Percentiles rank a stretch among this genome's conserved stretches.
Evolutionary conservation across 1,140 invertebrate genomes (phyloP).

Genomic region (Episyrphus balteatus): DNA sequence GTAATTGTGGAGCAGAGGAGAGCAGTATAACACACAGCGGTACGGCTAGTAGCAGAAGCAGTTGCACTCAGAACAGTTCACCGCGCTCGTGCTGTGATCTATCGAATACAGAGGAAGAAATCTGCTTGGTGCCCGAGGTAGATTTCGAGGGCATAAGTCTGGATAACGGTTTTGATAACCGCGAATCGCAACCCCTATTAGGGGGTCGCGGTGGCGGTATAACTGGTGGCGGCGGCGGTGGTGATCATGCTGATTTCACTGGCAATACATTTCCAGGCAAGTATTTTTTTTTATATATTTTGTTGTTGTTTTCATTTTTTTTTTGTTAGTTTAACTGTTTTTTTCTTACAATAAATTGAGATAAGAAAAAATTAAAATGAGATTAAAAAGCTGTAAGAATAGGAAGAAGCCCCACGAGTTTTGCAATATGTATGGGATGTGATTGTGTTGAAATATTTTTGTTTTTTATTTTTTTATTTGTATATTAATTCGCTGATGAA

Average conservation of each 20-base stretch:
- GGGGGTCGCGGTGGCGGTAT: slow-evolving; percentile 49
- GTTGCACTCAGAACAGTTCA: neutral
- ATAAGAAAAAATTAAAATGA: slow-evolving; percentile 8
- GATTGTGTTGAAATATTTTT: no score
- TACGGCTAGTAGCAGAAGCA: neutral
- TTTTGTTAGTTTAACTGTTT: no score
- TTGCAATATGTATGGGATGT: neutral
- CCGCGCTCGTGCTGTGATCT: neutral
- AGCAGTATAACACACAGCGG: neutral
- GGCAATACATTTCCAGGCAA: slow-evolving; percentile 75
- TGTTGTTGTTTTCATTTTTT: slow-evolving; percentile 1
- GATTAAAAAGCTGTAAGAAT: slow-evolving; percentile 3
- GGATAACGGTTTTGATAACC: slow-evolving; percentile 56
- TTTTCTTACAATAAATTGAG: slow-evolving; percentile 4
- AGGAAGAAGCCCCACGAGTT: neutral
- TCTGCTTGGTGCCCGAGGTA: slow-evolving; percentile 33
- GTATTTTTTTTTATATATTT: slow-evolving; percentile 12
- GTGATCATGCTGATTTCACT: slow-evolving; percentile 61
- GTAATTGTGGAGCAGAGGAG: slow-evolving; percentile 37
- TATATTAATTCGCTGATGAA: no score
- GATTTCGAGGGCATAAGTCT: slow-evolving; percentile 50
- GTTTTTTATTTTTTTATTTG: no score
- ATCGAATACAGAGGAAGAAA: slow-evolving; percentile 15
- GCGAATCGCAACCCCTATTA: slow-evolving; percentile 81
- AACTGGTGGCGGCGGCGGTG: slow-evolving; percentile 40